phyloP scores from a whole-genome alignment of 2,797 vertebrate species.

The Leptoclinus maculatus region DNA sequence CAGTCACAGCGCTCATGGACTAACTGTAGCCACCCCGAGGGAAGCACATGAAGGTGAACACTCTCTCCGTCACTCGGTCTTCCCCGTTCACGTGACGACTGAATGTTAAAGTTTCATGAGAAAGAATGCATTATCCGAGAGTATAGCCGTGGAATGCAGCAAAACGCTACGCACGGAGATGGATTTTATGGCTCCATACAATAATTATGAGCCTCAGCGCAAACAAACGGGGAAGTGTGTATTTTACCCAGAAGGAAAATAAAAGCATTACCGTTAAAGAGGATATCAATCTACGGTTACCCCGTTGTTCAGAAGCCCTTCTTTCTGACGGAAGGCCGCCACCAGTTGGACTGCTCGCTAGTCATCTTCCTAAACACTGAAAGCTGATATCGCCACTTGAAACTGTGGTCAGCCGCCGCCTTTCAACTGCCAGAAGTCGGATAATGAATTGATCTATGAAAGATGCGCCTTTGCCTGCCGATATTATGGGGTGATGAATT shows the following conservation, averaged over 20 bases:
- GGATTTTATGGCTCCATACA: slow-evolving; percentile 60
- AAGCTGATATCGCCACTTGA: slow-evolving; percentile 75
- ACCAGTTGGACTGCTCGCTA: slow-evolving; percentile 46
- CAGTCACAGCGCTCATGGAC: slow-evolving; percentile 11
- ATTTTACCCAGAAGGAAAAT: slow-evolving; percentile 43
- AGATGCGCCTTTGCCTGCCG: slow-evolving; percentile 72
- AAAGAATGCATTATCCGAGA: slow-evolving; percentile 57
- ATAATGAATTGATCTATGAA: slow-evolving; percentile 82
- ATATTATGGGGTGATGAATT: slow-evolving; percentile 80
- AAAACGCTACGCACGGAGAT: slow-evolving; percentile 28
- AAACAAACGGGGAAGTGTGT: slow-evolving; percentile 27
- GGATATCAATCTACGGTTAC: slow-evolving; percentile 43
- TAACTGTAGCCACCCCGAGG: not conserved
- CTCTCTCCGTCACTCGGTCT: slow-evolving; percentile 27
- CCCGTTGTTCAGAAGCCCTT: slow-evolving; percentile 50
- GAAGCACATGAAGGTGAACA: not conserved
- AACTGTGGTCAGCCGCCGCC: slow-evolving; percentile 76
- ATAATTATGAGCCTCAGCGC: slow-evolving; percentile 57
- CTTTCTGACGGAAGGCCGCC: slow-evolving; percentile 63
- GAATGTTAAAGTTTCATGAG: slow-evolving; percentile 68
- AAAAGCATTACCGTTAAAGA: slow-evolving; percentile 46
- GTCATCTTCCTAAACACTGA: slow-evolving; percentile 69
- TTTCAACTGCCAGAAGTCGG: slow-evolving; percentile 77
- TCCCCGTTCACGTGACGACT: slow-evolving; percentile 45
- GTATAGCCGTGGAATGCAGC: slow-evolving; percentile 47